A percentile compares a stretch with the other conserved stretches of the same genome.
Conservation (phyloP, 2,113 vertebrate species). For the Rhinolophus sinicus region DNA sequence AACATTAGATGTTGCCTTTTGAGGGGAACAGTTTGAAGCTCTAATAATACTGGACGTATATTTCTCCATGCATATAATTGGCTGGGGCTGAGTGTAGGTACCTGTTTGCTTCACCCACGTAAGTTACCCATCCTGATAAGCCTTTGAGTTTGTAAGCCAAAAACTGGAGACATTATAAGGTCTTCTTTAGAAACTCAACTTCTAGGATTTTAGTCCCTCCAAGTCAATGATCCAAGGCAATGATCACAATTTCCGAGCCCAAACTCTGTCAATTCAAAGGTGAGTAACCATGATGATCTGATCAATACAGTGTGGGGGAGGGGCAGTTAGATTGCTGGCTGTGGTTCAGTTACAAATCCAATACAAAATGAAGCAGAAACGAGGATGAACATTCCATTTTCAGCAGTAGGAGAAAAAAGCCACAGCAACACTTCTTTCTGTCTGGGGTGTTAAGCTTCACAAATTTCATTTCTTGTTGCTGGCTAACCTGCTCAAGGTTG, state of each 20-base stretch:
- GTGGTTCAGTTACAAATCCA: not conserved
- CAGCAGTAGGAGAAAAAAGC: not conserved
- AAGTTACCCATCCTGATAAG: not conserved
- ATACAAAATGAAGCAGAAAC: not conserved
- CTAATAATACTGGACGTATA: not conserved
- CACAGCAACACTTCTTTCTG: not conserved
- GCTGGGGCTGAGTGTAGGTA: too few relatives aligned
- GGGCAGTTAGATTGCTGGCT: not conserved
- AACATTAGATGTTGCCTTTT: not conserved
- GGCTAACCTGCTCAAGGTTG: not conserved
- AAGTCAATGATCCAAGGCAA: not conserved
- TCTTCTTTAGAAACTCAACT: not conserved
- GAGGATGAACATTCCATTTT: not conserved
- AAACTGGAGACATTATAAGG: not conserved
- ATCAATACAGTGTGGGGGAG: not conserved
- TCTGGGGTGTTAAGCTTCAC: not conserved
- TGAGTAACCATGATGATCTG: not conserved
- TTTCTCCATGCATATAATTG: accelerated
- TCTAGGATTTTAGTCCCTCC: not conserved
- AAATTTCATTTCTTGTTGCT: slow-evolving; percentile 46
- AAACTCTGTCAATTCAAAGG: not conserved
- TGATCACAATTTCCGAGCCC: not conserved
- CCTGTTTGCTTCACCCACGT: not conserved
- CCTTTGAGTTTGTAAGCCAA: not conserved
- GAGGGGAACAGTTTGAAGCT: not conserved